phyloP scores from a whole-genome alignment of 2,797 vertebrate genomes.

The Poecilia gillii region DNA sequence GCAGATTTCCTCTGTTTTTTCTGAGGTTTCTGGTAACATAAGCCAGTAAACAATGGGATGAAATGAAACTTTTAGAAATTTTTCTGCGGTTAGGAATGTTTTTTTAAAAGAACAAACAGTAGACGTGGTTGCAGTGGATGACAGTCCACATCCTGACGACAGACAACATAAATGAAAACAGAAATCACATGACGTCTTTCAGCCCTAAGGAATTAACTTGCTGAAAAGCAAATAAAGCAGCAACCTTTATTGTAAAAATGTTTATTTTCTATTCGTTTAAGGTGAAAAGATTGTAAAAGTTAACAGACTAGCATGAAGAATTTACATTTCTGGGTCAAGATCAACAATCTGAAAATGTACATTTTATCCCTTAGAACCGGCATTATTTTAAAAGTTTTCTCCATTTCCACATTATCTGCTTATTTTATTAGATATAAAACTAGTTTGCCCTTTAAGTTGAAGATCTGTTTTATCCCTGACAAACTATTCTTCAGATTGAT shows the following conservation, averaged over 20 bases:
- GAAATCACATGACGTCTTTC: neutral
- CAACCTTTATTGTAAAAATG: neutral
- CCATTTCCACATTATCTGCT: neutral
- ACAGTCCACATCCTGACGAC: neutral
- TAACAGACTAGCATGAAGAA: neutral
- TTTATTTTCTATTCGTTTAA: neutral
- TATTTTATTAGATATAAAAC: neutral
- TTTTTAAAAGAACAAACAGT: neutral
- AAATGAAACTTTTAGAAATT: neutral
- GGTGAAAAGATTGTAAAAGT: neutral
- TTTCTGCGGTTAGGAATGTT: neutral
- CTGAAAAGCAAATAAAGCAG: constrained; percentile 3
- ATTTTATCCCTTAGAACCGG: neutral
- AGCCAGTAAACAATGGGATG: neutral
- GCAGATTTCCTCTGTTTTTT: neutral
- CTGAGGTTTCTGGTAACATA: neutral
- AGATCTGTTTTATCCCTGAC: neutral
- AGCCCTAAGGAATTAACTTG: neutral
- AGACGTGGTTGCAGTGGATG: neutral
- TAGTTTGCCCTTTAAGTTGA: neutral
- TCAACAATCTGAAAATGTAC: neutral
- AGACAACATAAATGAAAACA: neutral
- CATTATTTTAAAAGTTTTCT: neutral
- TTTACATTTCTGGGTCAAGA: neutral
- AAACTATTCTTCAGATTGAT: too few species aligned